Evolutionary conservation across 2,797 vertebrate species (phyloP).

Genomic region (Corythornis leucogaster): DNA sequence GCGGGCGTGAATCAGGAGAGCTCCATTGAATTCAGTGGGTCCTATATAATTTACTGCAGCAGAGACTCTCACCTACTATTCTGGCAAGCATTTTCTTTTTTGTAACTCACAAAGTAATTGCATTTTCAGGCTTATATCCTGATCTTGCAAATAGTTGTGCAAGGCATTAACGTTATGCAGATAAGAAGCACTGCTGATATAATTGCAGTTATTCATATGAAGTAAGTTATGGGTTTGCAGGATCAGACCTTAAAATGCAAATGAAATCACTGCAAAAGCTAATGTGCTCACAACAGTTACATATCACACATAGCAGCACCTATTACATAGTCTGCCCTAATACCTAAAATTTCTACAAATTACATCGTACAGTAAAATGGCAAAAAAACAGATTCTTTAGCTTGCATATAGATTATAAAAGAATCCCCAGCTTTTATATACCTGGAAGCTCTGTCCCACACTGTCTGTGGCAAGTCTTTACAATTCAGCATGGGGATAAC

Average conservation of each 20-base stretch:
- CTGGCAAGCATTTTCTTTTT: constrained; percentile 18
- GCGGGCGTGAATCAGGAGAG: constrained; percentile 27
- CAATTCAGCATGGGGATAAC: constrained; percentile 51
- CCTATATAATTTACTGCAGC: constrained; percentile 47
- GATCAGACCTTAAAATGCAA: constrained; percentile 29
- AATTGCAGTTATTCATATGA: background rate
- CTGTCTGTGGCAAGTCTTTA: constrained; percentile 40
- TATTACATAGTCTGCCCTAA: background rate
- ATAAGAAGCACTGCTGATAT: background rate
- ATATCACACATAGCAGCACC: background rate
- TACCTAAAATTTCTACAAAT: background rate
- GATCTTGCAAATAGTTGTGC: constrained; percentile 50
- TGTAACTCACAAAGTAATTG: constrained; percentile 42
- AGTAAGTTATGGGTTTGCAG: background rate
- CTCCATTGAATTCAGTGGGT: background rate
- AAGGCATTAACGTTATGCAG: constrained; percentile 51
- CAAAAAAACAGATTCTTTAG: background rate
- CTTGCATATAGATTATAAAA: background rate
- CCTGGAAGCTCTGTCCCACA: background rate
- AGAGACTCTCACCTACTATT: constrained; percentile 45
- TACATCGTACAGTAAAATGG: background rate
- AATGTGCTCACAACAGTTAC: background rate
- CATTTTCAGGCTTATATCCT: constrained; percentile 34
- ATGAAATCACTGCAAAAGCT: background rate
- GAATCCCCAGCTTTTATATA: background rate